phyloP scores from a whole-genome alignment of 2,113 vertebrate genomes.

The Psilopogon haemacephalus region DNA sequence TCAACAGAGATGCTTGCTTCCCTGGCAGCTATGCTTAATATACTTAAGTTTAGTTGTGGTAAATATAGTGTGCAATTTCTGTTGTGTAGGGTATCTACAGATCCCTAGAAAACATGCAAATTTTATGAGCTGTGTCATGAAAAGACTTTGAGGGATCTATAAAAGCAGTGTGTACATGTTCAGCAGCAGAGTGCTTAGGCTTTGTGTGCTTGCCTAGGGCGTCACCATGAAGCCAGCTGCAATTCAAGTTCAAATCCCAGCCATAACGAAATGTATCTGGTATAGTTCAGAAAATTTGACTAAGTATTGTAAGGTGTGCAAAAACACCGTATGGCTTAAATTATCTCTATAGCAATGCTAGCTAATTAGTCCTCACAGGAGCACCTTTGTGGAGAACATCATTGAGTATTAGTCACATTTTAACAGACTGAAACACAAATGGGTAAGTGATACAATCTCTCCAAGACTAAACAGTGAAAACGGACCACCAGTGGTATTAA shows the following conservation, averaged over 20 bases:
- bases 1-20: not conserved
- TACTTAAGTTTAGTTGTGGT: not conserved
- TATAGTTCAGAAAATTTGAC: not conserved
- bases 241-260: slow-evolving; percentile 3
- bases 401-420: not conserved
- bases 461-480: not conserved
- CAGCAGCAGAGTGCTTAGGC: not conserved
- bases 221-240: not conserved
- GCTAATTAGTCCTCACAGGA: not conserved
- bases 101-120: not conserved
- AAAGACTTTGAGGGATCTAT: not conserved
- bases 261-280: not conserved
- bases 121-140: not conserved
- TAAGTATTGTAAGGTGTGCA: not conserved
- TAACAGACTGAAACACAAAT: not conserved
- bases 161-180: not conserved
- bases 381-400: not conserved
- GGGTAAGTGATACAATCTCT: not conserved
- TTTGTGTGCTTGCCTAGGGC: not conserved
- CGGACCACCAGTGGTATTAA: not conserved
- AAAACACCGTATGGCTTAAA: slow-evolving; percentile 30
- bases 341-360: not conserved
- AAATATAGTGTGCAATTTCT: not conserved
- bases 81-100: not conserved
- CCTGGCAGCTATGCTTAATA: not conserved